Evolutionary conservation across 2,113 vertebrate genomes (phyloP), one percentile per base, ranked within the genome.

Genomic region (Tachysurus fulvidraco): DNA sequence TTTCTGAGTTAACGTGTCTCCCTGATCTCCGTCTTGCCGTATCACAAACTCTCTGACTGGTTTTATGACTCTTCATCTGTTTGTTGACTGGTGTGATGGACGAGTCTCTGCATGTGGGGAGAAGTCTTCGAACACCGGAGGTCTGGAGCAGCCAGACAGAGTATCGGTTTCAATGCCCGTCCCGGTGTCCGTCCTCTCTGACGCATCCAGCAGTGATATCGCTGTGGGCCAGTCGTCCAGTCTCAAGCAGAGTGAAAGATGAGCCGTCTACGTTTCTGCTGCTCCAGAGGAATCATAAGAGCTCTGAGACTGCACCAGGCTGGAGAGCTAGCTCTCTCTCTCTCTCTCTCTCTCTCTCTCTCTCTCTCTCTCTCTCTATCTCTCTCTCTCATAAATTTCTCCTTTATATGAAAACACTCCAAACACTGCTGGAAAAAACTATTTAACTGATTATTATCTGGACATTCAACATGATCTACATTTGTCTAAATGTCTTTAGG

Each of bases 221-320:
- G 55, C 83, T 76, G 1, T 16, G 83, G 52, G 83, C 30, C 36
- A 3, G 36, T 60, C 36, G 54, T 25, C 67, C 55, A 21, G 19
- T 84, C 71, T 55, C 36, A 44, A 74, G 54, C 67, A 13, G 36
- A 50, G 25, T 82, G 67, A 84, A 84, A 84, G 74, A 84, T 59
- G n/a, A 69, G 64, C 55, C 13, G 3, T 69, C n/a, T 54, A n/a
- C 23, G 62, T 65, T 69, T 60, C 64, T 28, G 30, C 17, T 71
- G 28, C 82, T 71, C 16, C 82, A 73, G 52, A 84, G 52, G 52
- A 67, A 65, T 57, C 60, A 60, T 59, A 50, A 41, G 64, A 83
- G 52, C 67, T 73, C 10, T 21, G 14, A 67, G 80, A 44, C 41
- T 21, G 21, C 44, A 30, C 41, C 57, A 19, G 52, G 50, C 78